These are phyloP conservation scores for Nasonovia ribisnigri DNA, from an alignment of 2,888 invertebrate genomes.

Conservation along the genomic window DNA sequence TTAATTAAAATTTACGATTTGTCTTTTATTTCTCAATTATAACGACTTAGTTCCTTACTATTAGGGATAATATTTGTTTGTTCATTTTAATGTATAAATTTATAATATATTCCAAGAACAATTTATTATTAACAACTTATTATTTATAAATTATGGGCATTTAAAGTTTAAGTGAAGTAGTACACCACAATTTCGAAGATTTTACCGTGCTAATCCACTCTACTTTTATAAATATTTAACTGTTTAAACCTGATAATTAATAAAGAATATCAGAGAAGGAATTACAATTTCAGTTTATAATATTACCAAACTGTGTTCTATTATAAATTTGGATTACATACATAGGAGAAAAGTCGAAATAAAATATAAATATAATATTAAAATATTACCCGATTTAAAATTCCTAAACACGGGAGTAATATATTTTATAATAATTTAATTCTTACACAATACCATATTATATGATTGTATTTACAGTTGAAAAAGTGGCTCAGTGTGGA, in stretches of 20 bases:
- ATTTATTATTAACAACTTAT: not conserved
- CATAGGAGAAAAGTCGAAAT: not conserved
- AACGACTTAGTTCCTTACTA: not conserved
- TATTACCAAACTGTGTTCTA: not conserved
- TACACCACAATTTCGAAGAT: not conserved
- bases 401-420: not conserved
- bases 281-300: not conserved
- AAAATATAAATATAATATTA: not conserved
- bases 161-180: not conserved
- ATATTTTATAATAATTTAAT: not conserved
- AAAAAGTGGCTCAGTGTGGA: too few species aligned
- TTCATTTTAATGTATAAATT: not conserved
- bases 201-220: not conserved
- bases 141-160: not conserved
- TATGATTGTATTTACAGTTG: too few species aligned
- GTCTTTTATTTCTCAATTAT: not conserved
- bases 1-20: not conserved
- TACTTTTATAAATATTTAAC: not conserved
- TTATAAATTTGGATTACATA: not conserved
- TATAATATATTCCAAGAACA: not conserved
- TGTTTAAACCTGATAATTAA: not conserved
- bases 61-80: not conserved
- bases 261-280: not conserved
- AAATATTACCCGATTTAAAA: not conserved
- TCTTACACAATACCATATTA: not conserved